Evolutionary conservation across 2,797 vertebrate species (phyloP).

Genomic region (Nannoperca australis): DNA sequence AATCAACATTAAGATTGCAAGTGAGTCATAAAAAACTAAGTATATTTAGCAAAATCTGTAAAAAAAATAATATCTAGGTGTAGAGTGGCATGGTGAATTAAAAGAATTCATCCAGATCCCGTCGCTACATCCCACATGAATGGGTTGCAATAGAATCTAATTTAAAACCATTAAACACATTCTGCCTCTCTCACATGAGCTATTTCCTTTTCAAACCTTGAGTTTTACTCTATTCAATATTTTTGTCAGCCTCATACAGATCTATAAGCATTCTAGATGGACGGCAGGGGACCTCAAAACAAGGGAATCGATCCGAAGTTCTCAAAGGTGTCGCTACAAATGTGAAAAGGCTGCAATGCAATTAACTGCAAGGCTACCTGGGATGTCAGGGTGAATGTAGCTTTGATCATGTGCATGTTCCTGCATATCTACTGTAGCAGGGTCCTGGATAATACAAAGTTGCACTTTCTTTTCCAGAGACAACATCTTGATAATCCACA

Average conservation of each 20-base stretch:
- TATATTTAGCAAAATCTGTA: background rate
- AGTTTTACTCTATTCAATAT: background rate
- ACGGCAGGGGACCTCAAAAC: conserved; percentile 31
- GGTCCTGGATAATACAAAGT: background rate
- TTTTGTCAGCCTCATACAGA: conserved; percentile 3
- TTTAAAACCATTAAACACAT: background rate
- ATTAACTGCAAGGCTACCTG: conserved; percentile 36
- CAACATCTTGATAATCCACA: background rate
- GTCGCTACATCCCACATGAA: background rate
- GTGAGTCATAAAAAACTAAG: conserved; percentile 9
- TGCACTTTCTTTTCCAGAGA: background rate
- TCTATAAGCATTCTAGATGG: background rate
- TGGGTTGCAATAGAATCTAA: background rate
- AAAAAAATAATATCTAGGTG: background rate
- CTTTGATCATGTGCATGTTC: background rate
- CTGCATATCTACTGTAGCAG: background rate
- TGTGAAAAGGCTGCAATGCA: conserved; percentile 25
- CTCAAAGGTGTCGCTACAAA: conserved; percentile 26
- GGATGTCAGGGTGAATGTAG: conserved; percentile 27
- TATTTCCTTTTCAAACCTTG: conserved; percentile 5
- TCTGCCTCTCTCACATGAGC: background rate
- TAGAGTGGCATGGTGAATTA: background rate
- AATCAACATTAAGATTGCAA: conserved; percentile 17
- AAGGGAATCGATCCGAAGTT: conserved; percentile 23
- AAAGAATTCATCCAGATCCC: conserved; percentile 2